phyloP scores from a whole-genome alignment of 1,140 invertebrate species.

The Drosophila ficusphila region DNA sequence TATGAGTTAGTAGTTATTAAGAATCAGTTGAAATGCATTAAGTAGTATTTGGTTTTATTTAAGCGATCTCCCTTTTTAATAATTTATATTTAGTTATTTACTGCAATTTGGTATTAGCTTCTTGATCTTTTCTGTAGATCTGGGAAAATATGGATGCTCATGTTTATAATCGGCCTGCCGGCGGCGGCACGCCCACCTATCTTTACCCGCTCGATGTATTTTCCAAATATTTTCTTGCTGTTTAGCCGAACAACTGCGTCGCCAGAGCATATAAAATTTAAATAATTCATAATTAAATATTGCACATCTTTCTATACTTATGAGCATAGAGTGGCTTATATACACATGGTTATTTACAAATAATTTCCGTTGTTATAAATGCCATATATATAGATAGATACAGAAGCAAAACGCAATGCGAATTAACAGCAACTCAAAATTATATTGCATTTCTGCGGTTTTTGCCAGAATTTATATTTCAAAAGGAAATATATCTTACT shows the following conservation, averaged over 20 bases:
- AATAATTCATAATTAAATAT: conserved; percentile 72
- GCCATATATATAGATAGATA: background rate
- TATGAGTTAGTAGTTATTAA: too few relatives aligned
- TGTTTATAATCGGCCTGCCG: conserved; percentile 35
- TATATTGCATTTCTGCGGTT: conserved; percentile 9
- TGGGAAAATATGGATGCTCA: background rate
- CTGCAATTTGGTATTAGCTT: background rate
- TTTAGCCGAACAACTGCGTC: conserved; percentile 49
- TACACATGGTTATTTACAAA: conserved; percentile 1
- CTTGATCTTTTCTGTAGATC: background rate
- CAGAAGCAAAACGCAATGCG: background rate
- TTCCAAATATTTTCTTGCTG: conserved; percentile 55
- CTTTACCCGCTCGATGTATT: conserved; percentile 48
- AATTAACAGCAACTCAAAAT: conserved; percentile 1
- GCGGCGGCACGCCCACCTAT: conserved; percentile 53
- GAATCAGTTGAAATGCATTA: too few relatives aligned
- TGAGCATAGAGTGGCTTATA: background rate
- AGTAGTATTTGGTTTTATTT: too few relatives aligned
- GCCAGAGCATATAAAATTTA: conserved; percentile 56
- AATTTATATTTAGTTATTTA: too few relatives aligned
- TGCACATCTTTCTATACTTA: conserved; percentile 28
- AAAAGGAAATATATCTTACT: background rate
- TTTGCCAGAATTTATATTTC: conserved; percentile 1
- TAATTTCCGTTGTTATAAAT: conserved; percentile 3
- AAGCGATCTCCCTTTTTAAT: too few relatives aligned